Evolutionary conservation across 2,797 vertebrate species (phyloP).

Genomic region (Apogon hyalosoma): DNA sequence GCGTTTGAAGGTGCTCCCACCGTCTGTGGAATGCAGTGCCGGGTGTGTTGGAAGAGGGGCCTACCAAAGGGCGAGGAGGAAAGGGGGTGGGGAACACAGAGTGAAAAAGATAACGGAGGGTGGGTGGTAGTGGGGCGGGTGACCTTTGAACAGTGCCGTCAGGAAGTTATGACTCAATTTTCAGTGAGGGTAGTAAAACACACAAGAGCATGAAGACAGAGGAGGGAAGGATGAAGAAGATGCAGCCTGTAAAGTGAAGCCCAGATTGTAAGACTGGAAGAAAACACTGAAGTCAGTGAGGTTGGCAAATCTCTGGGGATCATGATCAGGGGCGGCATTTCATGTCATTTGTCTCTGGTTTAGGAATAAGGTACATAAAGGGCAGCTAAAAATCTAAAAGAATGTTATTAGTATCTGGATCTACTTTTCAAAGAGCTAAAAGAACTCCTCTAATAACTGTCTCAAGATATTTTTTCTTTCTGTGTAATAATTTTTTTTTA

Average conservation of each 20-base stretch:
- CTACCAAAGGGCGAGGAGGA: constrained; percentile 73
- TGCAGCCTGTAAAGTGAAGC: not conserved
- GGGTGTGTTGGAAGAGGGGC: constrained; percentile 79
- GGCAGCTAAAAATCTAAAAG: no score
- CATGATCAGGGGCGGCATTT: constrained; percentile 17
- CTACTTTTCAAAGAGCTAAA: no score
- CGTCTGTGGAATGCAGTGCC: constrained; percentile 79
- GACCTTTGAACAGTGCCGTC: constrained; percentile 80
- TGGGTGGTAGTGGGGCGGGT: constrained; percentile 41
- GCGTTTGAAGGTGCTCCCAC: constrained; percentile 79
- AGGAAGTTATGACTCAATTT: constrained; percentile 85
- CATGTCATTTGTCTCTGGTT: constrained; percentile 28
- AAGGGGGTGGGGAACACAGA: constrained; percentile 52
- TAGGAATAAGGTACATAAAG: constrained; percentile 4
- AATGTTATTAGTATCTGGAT: no score
- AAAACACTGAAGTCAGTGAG: constrained; percentile 27
- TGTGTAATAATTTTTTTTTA: no score
- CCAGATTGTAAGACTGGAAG: constrained; percentile 49
- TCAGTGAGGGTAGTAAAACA: constrained; percentile 65
- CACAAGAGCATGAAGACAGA: constrained; percentile 36
- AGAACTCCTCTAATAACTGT: no score
- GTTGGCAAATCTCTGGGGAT: constrained; percentile 25
- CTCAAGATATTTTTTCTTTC: no score
- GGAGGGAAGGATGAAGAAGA: constrained; percentile 36
- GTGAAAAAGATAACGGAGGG: constrained; percentile 23